A percentile compares a stretch with the other conserved stretches of the same genome.
These are phyloP conservation scores for Bubalus kerabau DNA, from an alignment of 2,113 vertebrate genomes.

Conservation along the genomic window DNA sequence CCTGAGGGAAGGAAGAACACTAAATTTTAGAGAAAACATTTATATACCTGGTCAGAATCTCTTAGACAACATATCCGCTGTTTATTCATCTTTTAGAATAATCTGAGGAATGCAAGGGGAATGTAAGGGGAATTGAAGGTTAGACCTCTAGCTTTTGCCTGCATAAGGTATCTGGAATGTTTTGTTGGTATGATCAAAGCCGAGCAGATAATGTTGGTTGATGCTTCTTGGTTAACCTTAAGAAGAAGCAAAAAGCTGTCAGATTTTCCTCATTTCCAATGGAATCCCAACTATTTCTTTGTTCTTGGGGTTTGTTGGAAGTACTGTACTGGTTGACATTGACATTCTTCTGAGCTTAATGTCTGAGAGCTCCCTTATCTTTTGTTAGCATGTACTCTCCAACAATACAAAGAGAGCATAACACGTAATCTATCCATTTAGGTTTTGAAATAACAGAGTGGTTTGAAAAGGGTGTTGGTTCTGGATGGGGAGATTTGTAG, in stretches of 20 bases:
- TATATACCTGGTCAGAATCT: not conserved
- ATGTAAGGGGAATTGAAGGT: conserved; percentile 9
- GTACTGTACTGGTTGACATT: conserved; percentile 10
- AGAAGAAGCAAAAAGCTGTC: not conserved
- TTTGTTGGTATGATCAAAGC: conserved; percentile 47
- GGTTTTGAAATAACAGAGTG: conserved; percentile 23
- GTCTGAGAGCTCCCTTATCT: conserved; percentile 10
- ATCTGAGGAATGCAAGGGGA: conserved; percentile 23
- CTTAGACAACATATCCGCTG: not conserved
- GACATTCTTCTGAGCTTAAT: conserved; percentile 49
- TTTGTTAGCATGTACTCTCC: conserved; percentile 9
- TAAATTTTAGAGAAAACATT: conserved; percentile 22
- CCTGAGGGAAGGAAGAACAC: not conserved
- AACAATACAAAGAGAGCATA: conserved; percentile 20
- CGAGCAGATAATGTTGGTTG: conserved; percentile 12
- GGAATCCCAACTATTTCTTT: conserved; percentile 62
- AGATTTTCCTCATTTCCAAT: conserved; percentile 17
- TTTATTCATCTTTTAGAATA: conserved; percentile 47
- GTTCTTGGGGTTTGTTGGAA: conserved; percentile 11
- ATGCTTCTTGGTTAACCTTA: conserved; percentile 48
- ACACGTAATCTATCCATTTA: not conserved
- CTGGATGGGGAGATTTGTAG: conserved; percentile 4
- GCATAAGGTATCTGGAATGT: conserved; percentile 29
- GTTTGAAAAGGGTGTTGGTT: not conserved
- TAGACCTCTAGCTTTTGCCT: conserved; percentile 21